Conservation (phyloP, 2,888 invertebrate genomes). For the Rotaria socialis region DNA sequence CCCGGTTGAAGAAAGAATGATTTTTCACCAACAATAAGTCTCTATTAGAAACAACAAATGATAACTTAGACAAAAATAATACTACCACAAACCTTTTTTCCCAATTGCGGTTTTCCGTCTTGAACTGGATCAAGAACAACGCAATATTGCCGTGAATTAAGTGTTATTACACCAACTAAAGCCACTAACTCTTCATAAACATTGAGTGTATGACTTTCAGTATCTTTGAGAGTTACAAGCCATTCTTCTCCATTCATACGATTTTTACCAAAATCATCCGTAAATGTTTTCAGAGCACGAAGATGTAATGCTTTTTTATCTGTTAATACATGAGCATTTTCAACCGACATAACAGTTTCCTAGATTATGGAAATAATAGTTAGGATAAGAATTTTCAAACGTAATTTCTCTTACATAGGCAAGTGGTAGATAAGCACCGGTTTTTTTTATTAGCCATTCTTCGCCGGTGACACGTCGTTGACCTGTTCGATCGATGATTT, state of each 20-base stretch:
- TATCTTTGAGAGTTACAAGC: conserved; percentile 60
- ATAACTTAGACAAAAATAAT: too few species aligned
- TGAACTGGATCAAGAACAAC: conserved; percentile 60
- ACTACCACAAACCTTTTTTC: conserved; percentile 51
- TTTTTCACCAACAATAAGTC: conserved; percentile 61
- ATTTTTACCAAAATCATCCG: conserved; percentile 58
- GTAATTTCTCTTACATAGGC: conserved; percentile 54
- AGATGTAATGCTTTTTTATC: conserved; percentile 63
- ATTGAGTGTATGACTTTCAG: conserved; percentile 62
- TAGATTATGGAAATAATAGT: neutral
- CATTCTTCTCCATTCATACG: conserved; percentile 63
- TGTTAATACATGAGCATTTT: conserved; percentile 61
- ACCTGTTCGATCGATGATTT: conserved; percentile 58
- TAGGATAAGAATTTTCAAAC: neutral
- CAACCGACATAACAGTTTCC: conserved; percentile 61
- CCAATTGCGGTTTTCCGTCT: conserved; percentile 59
- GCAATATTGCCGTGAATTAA: conserved; percentile 62
- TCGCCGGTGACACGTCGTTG: conserved; percentile 57
- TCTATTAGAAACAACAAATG: conserved; percentile 50
- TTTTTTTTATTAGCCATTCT: conserved; percentile 62
- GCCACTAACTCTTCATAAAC: conserved; percentile 62
- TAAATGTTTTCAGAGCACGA: conserved; percentile 59
- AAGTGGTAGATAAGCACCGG: conserved; percentile 62
- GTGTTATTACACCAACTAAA: conserved; percentile 60
- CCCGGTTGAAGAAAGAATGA: conserved; percentile 63